Evolutionary conservation across 2,797 vertebrate species (phyloP).

Genomic region (Hydrocynus forskahlii): DNA sequence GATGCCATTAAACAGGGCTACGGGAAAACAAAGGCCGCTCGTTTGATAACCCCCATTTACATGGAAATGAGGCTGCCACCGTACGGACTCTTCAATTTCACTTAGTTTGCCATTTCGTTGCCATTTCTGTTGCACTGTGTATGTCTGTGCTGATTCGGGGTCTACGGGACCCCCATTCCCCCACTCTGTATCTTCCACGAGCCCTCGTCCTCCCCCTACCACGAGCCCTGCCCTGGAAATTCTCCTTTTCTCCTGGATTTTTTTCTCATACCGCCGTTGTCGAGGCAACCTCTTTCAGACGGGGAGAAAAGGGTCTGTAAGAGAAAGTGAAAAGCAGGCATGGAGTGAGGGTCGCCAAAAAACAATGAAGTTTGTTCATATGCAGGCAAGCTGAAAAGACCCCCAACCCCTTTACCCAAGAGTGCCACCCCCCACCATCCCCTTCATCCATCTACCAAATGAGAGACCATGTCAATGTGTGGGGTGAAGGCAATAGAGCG

Average conservation of each 20-base stretch:
- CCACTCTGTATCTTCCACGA: background rate
- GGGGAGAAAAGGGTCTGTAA: conserved; percentile 69
- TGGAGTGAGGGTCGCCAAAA: conserved; percentile 69
- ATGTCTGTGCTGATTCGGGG: conserved; percentile 23
- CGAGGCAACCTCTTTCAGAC: conserved; percentile 79
- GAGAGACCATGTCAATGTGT: conserved; percentile 53
- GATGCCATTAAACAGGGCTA: conserved; percentile 75
- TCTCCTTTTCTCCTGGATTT: conserved; percentile 69
- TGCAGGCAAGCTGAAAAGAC: conserved; percentile 72
- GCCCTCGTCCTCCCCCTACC: background rate
- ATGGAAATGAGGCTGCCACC: conserved; percentile 78
- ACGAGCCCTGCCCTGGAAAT: conserved; percentile 41
- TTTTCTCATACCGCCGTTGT: conserved; percentile 71
- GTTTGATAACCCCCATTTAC: conserved; percentile 72
- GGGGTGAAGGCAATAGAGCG: conserved; percentile 27
- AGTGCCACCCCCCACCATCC: conserved; percentile 44
- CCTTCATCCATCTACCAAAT: conserved; percentile 45
- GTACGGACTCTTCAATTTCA: conserved; percentile 74
- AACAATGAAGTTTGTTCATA: conserved; percentile 80
- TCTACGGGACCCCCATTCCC: conserved; percentile 30
- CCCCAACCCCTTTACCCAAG: conserved; percentile 40
- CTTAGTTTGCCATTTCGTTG: conserved; percentile 67
- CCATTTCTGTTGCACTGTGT: conserved; percentile 49
- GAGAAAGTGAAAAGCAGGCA: conserved; percentile 68
- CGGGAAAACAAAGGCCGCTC: conserved; percentile 78